Conservation (phyloP, 2,113 vertebrate genomes). For the Brienomyrus brachyistius region DNA sequence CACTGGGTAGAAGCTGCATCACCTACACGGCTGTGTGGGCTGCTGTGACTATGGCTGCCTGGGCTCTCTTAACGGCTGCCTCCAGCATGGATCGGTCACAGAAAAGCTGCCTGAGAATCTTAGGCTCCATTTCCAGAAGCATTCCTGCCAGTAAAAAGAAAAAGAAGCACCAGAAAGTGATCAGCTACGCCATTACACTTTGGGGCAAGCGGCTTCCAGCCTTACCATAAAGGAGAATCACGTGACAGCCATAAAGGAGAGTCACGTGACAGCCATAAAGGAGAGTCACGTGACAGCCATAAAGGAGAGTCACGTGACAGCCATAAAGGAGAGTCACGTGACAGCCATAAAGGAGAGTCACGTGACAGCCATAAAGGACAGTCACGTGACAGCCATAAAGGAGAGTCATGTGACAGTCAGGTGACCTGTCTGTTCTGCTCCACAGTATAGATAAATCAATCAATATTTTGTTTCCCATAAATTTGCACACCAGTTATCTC, state of each 20-base stretch:
- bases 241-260: neutral
- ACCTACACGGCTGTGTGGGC: neutral
- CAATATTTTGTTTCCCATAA: neutral
- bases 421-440: neutral
- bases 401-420: neutral
- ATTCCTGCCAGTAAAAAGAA: conserved; percentile 48
- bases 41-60: conserved; percentile 41
- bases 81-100: conserved; percentile 49
- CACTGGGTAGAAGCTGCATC: neutral
- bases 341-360: neutral
- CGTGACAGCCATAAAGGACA: neutral
- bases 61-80: conserved; percentile 60
- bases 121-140: conserved; percentile 63
- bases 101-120: conserved; percentile 50
- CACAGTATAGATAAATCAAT: neutral
- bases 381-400: neutral
- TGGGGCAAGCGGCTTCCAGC: neutral
- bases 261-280: neutral
- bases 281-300: neutral
- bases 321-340: no score
- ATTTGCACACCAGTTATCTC: neutral
- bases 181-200: neutral
- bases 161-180: neutral
- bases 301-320: neutral
- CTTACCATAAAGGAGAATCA: neutral